Evolutionary conservation across 1,140 invertebrate species (phyloP), one percentile per base, ranked within the genome.

Genomic region (Atta colombica): DNA sequence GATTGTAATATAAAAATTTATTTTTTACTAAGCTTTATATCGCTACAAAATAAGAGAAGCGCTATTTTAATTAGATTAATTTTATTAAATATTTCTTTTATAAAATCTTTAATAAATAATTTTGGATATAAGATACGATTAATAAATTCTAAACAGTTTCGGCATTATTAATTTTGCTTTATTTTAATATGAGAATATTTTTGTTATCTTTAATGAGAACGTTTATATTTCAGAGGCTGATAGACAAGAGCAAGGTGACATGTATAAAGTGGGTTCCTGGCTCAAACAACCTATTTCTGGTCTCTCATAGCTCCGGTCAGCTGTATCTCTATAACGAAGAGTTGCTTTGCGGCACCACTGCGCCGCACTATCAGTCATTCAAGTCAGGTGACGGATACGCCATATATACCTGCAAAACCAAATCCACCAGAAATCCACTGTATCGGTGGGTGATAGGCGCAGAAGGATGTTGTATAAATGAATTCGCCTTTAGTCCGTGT

Each of bases 211-310:
- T 69, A 84, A 81, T 78, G 66, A 87, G 66, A 69, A 86, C 18
- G 77, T 88, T 89, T 6, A 91, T 92, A 92, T 96, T 97, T 93
- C 96, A 99, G 98, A 97, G 99, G 95, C 95, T 99, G 92, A 99
- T 99, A 94, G 99, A 99, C 94, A 99, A 99, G 96, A 99, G 98
- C 77, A 98, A 98, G 96, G 99, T 99, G 88, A 99, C 99, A n/a
- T 99, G 99, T 95, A 97, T 99, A 92, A 97, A 98, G 93, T 99
- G 99, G 99, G 97, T 99, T 85, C 99, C 99, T 21, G 98, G 98
- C 71, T 99, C 98, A 51, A 97, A 97, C 87, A 99, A 99, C 93
- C 96, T 99, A 90, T 99, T 99, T 95, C 96, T 99, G 81, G 98
- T 98, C 68, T 98, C 99, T 28, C 99, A 99, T 95, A 97, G 97